Evolutionary conservation across 2,113 vertebrate genomes (phyloP).

Genomic region (Hypanus sabinus): DNA sequence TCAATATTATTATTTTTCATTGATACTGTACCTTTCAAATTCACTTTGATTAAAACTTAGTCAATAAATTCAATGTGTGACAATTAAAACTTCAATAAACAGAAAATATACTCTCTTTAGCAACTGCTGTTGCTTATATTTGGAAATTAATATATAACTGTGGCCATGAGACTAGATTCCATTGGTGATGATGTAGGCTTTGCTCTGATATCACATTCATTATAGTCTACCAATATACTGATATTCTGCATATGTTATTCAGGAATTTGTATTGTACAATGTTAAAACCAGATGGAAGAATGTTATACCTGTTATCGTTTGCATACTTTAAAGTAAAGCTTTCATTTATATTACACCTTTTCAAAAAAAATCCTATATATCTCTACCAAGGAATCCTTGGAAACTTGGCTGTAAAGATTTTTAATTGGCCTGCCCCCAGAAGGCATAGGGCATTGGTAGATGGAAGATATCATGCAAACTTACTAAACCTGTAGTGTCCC

Average conservation of each 20-base stretch:
- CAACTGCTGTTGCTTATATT: neutral
- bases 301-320: neutral
- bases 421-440: too few relatives aligned
- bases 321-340: neutral
- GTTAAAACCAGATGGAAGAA: neutral
- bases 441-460: too few relatives aligned
- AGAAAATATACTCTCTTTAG: neutral
- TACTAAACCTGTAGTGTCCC: too few relatives aligned
- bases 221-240: neutral
- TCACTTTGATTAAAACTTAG: neutral
- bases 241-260: neutral
- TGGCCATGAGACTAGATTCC: neutral
- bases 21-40: neutral
- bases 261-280: neutral
- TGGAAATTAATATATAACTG: neutral
- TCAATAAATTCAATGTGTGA: neutral
- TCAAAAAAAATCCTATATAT: too few relatives aligned
- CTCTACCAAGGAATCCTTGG: too few relatives aligned
- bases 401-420: too few relatives aligned
- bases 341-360: too few relatives aligned
- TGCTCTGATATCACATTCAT: neutral
- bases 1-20: neutral
- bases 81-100: neutral
- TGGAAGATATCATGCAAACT: too few relatives aligned
- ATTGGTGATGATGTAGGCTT: neutral